Conservation (phyloP, 2,113 vertebrate genomes). For the Pelusios castaneus region DNA sequence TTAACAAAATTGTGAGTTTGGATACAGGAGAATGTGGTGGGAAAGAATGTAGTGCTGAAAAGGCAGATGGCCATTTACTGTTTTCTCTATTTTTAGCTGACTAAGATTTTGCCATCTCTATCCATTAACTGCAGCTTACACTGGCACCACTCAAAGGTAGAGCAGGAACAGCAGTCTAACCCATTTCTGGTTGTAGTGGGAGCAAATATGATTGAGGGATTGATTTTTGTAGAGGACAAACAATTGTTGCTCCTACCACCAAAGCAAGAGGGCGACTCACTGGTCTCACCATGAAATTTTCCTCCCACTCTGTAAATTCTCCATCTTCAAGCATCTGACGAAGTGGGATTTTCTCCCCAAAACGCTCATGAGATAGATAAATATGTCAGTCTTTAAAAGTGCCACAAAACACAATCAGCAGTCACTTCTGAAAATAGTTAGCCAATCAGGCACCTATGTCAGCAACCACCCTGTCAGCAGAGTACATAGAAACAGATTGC, state of each 20-base stretch:
- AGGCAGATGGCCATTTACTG: neutral
- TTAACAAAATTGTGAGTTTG: neutral
- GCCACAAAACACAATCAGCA: neutral
- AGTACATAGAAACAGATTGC: neutral
- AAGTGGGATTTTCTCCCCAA: no score
- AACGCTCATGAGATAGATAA: no score
- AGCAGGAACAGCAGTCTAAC: neutral
- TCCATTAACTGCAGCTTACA: neutral
- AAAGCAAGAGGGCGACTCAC: neutral
- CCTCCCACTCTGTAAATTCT: no score
- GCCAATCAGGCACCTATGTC: fast-evolving
- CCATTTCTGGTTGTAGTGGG: neutral
- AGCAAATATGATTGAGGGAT: neutral
- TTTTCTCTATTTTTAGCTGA: neutral
- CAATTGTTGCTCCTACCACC: neutral
- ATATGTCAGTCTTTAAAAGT: no score
- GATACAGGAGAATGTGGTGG: neutral
- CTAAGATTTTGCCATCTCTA: neutral
- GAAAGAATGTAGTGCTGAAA: neutral
- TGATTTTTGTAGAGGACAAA: neutral
- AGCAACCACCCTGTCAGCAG: fast-evolving
- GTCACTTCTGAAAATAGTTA: neutral
- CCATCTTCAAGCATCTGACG: no score
- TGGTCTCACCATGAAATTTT: neutral
- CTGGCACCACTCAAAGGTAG: neutral